phyloP scores from a whole-genome alignment of 2,113 vertebrate species.

The Silurus meridionalis region DNA sequence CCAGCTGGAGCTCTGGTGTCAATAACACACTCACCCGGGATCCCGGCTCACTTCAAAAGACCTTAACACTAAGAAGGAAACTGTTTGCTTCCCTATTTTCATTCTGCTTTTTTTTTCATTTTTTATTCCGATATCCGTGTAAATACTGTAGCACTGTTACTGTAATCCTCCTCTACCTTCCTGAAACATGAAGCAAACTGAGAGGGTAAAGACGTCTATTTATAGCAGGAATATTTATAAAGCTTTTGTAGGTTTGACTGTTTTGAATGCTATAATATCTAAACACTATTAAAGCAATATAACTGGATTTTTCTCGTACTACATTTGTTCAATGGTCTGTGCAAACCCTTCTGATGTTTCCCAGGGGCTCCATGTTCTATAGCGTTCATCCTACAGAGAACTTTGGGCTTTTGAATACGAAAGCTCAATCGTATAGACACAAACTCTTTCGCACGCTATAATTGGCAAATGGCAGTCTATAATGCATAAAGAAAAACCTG shows the following conservation, averaged over 20 bases:
- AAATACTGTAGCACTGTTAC: background rate
- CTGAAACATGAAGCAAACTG: background rate
- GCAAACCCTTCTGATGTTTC: background rate
- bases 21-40: slow-evolving; percentile 17
- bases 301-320: background rate
- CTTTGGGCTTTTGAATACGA: too few relatives aligned
- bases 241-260: background rate
- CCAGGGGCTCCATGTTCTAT: too few relatives aligned
- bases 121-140: background rate
- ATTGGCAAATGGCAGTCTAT: too few relatives aligned
- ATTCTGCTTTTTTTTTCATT: slow-evolving; percentile 25
- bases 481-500: too few relatives aligned
- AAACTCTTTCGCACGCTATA: too few relatives aligned
- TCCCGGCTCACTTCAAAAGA: background rate
- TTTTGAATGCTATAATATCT: background rate
- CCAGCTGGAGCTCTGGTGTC: slow-evolving; percentile 24
- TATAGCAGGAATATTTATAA: background rate
- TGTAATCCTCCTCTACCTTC: slow-evolving; percentile 16
- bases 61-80: slow-evolving; percentile 18
- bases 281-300: background rate
- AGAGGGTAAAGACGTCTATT: background rate
- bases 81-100: slow-evolving; percentile 31
- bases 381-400: too few relatives aligned
- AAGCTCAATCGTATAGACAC: too few relatives aligned
- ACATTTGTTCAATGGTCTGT: background rate